Conservation (phyloP, 2,888 invertebrate species). For the Chydorus sphaericus region DNA sequence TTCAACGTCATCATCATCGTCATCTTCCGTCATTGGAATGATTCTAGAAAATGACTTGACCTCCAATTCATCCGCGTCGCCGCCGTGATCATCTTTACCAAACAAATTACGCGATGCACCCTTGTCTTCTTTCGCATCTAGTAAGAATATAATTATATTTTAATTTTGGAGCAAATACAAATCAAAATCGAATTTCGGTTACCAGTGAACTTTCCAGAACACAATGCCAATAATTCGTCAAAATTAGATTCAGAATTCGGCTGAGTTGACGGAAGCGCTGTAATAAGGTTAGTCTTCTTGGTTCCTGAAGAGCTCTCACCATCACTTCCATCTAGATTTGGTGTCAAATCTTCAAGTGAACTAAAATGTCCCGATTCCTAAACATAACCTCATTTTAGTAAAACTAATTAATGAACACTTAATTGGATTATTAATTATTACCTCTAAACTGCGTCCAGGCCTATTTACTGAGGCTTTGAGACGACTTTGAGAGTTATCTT, state of each 20-base stretch:
- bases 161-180: background rate
- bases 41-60: conserved; percentile 15
- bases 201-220: conserved; percentile 38
- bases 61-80: background rate
- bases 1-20: conserved; percentile 22
- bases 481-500: background rate
- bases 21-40: conserved; percentile 26
- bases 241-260: conserved; percentile 19
- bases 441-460: background rate
- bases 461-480: background rate
- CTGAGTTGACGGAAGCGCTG: background rate
- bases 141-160: background rate
- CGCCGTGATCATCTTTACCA: background rate
- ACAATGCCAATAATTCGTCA: conserved; percentile 30
- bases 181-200: background rate
- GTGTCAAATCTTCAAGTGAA: background rate
- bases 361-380: background rate
- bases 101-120: background rate
- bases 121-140: background rate
- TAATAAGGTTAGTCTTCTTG: background rate
- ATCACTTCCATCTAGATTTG: background rate
- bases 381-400: background rate
- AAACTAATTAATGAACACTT: background rate
- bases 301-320: too few relatives aligned
- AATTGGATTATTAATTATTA: background rate